These are phyloP conservation scores for Anthrax anthrax DNA, from an alignment of 2,888 invertebrate species.

Conservation along the genomic window DNA sequence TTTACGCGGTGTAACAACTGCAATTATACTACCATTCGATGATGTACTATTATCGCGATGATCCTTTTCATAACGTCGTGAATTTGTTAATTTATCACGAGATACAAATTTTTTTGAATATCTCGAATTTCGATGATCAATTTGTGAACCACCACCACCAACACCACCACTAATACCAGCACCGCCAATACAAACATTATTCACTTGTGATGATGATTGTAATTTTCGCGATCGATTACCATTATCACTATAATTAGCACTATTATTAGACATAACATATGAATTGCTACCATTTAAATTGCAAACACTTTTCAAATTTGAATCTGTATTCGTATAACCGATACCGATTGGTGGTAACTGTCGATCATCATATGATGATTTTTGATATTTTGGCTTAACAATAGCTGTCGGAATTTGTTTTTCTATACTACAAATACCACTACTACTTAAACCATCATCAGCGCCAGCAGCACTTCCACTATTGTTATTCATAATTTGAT, in stretches of 20 bases:
- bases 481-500: not conserved
- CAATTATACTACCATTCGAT: constrained; percentile 9
- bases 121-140: constrained; percentile 8
- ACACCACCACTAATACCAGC: no score
- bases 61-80: constrained; percentile 9
- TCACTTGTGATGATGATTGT: not conserved
- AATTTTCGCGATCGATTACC: not conserved
- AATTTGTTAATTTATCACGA: constrained; percentile 3
- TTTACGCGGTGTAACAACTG: constrained; percentile 16
- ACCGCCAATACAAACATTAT: not conserved
- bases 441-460: no score
- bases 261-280: no score
- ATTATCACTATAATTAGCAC: not conserved
- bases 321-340: constrained; percentile 8
- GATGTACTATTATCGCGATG: constrained; percentile 4
- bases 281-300: not conserved
- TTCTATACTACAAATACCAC: not conserved
- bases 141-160: not conserved
- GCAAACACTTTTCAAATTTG: not conserved
- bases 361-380: constrained; percentile 27
- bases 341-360: constrained; percentile 27
- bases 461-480: not conserved
- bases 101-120: constrained; percentile 9
- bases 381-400: constrained; percentile 25
- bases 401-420: constrained; percentile 18